Percentiles rank a stretch among this genome's conserved stretches.
These are phyloP conservation scores for Watersipora subatra DNA, from an alignment of 1,140 invertebrate genomes.

Conservation along the genomic window DNA sequence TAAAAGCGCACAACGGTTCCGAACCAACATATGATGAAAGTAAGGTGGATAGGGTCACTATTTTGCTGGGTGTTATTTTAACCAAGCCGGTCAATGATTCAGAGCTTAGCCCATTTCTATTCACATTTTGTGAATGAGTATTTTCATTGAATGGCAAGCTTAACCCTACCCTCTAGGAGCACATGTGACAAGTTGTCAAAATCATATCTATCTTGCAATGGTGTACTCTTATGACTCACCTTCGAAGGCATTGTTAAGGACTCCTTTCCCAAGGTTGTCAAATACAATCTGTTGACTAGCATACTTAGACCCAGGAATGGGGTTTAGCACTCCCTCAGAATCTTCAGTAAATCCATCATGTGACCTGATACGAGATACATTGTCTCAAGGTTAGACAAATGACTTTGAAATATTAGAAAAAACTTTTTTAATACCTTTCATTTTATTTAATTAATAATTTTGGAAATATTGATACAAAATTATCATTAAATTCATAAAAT, in stretches of 20 bases:
- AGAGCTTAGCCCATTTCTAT: too few relatives aligned
- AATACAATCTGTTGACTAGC: slow-evolving; percentile 46
- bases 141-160: background rate
- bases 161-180: background rate
- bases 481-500: background rate
- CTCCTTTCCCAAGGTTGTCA: slow-evolving; percentile 47
- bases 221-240: too few relatives aligned
- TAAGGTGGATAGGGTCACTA: too few relatives aligned
- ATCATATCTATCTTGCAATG: too few relatives aligned
- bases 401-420: background rate
- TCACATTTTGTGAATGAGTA: too few relatives aligned
- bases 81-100: too few relatives aligned
- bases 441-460: background rate
- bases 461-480: background rate
- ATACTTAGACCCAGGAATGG: slow-evolving; percentile 25
- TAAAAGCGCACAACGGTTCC: too few relatives aligned
- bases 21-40: too few relatives aligned
- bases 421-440: background rate
- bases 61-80: too few relatives aligned
- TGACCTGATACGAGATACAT: slow-evolving; percentile 23
- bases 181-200: slow-evolving; percentile 41
- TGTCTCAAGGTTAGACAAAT: background rate
- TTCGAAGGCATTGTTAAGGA: slow-evolving; percentile 51
- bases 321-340: slow-evolving; percentile 23
- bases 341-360: slow-evolving; percentile 34